A percentile compares a stretch with the other conserved stretches of the same genome.
Evolutionary conservation across 2,888 invertebrate genomes (phyloP).

Genomic region (Priocnemis perturbator): DNA sequence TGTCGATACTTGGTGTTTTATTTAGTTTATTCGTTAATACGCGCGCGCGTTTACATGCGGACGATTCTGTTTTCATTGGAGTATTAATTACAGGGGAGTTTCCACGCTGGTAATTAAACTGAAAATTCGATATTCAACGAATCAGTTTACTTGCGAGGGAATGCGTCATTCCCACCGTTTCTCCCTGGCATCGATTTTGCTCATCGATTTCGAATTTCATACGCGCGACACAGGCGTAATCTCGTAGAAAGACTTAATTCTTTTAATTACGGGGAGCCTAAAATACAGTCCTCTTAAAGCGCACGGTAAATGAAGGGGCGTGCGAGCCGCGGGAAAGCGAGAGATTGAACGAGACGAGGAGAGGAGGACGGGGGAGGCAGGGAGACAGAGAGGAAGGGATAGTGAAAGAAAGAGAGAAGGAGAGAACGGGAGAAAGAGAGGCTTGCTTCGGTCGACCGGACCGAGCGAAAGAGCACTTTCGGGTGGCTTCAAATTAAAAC

Average conservation of each 20-base stretch:
- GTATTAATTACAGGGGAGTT: no score
- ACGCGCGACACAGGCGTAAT: conserved; percentile 2
- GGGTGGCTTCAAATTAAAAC: conserved; percentile 65
- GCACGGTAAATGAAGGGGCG: conserved; percentile 37
- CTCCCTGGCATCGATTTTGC: no score
- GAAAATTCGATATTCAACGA: no score
- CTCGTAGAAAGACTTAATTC: conserved; percentile 64
- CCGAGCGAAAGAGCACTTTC: conserved; percentile 42
- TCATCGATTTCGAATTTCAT: conserved; percentile 6
- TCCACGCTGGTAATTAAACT: no score
- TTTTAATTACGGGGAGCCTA: conserved; percentile 66
- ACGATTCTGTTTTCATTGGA: no score
- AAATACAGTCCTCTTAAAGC: conserved; percentile 53
- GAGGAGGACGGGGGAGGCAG: conserved; percentile 35
- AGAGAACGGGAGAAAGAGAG: conserved; percentile 13
- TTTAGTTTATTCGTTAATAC: no score
- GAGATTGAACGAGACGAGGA: conserved; percentile 1
- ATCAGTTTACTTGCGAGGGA: no score
- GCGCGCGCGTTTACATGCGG: no score
- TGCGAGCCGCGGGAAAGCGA: conserved; percentile 4
- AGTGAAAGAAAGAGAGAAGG: conserved; percentile 31
- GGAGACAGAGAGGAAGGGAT: conserved; percentile 35
- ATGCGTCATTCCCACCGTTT: no score
- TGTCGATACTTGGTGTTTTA: no score
- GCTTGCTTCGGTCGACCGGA: conserved; percentile 15